Evolutionary conservation across 2,888 invertebrate species (phyloP), one percentile per base, ranked within the genome.

Genomic region (Eremobia ochroleuca): DNA sequence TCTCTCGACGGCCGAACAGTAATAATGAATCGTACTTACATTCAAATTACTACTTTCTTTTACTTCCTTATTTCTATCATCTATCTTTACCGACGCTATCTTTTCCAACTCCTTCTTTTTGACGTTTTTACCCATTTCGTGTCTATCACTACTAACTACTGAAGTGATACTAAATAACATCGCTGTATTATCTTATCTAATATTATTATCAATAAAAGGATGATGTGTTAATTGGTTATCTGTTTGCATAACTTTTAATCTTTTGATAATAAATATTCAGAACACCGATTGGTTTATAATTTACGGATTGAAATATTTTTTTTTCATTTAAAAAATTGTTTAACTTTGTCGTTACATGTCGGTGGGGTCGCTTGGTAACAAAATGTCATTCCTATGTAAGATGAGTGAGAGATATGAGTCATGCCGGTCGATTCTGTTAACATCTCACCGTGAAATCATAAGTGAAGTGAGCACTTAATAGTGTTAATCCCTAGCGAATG

Each of bases 231-330:
- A 46, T 58, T 49, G 31, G 8, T 79, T 69, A 87, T 85, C 89
- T 66, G 79, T 85, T 87, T 85, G 81, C 80, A 79, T 85, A 89
- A 87, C n/a, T 31, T 40, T 69, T 82, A 83, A 83, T 85, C 80
- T 73, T 0, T 71, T 65, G 77, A 82, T 83, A 77, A 52, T 21
- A 2, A 4, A 6, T 49, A 79, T 68, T 4, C 83, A 21, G 73
- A 65, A 34, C 71, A 80, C 49, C 72, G 85, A 84, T 79, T 86
- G 43, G 71, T 34, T 77, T 59, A 65, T 9, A 46, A 77, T 34
- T 70, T 79, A 18, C 1, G 18, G 40, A 25, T 52, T 0, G 1
- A 31, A 8, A 13, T 34, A 21, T n/a, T 67, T 31, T 55, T 31
- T 55, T 55, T 59, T 59, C 0, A 2, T 61, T 61, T 61, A 25